A percentile compares a stretch with the other conserved stretches of the same genome.
Conservation (phyloP, 2,797 vertebrate species). For the Melanotaenia parkinsoni region DNA sequence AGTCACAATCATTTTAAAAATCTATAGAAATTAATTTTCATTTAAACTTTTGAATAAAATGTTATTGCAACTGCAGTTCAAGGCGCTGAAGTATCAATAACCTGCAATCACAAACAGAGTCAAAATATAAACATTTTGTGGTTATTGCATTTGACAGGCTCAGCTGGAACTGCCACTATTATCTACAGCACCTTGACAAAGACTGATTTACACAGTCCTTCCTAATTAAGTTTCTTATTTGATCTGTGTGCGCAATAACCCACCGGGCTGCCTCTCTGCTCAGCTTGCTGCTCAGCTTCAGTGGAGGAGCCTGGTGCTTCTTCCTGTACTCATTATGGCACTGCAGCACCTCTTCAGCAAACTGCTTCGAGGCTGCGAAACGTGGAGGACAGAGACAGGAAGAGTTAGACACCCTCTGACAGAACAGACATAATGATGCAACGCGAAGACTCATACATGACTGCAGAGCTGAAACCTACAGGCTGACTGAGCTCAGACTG, state of each 20-base stretch:
- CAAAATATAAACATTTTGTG: slow-evolving; percentile 5
- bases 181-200: slow-evolving; percentile 41
- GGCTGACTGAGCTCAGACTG: slow-evolving; percentile 42
- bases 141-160: slow-evolving; percentile 36
- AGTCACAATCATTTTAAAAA: slow-evolving; percentile 7
- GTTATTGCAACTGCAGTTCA: slow-evolving; percentile 24
- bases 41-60: slow-evolving; percentile 21
- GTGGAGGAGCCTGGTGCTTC: slow-evolving; percentile 89
- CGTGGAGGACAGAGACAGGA: slow-evolving; percentile 28
- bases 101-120: slow-evolving; percentile 9
- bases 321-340: slow-evolving; percentile 93
- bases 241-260: slow-evolving; percentile 67
- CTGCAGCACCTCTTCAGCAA: slow-evolving; percentile 89
- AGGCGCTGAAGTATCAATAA: slow-evolving; percentile 23
- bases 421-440: slow-evolving; percentile 30
- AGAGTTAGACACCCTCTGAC: slow-evolving; percentile 22
- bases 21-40: slow-evolving; percentile 8
- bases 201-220: slow-evolving; percentile 23
- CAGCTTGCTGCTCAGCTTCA: slow-evolving; percentile 92
- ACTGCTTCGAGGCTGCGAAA: slow-evolving; percentile 89
- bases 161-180: slow-evolving; percentile 28
- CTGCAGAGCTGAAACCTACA: slow-evolving; percentile 19
- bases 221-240: slow-evolving; percentile 56
- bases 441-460: slow-evolving; percentile 20
- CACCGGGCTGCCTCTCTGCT: slow-evolving; percentile 91